Evolutionary conservation across 2,888 invertebrate genomes (phyloP).

Genomic region (Gari tellinella): DNA sequence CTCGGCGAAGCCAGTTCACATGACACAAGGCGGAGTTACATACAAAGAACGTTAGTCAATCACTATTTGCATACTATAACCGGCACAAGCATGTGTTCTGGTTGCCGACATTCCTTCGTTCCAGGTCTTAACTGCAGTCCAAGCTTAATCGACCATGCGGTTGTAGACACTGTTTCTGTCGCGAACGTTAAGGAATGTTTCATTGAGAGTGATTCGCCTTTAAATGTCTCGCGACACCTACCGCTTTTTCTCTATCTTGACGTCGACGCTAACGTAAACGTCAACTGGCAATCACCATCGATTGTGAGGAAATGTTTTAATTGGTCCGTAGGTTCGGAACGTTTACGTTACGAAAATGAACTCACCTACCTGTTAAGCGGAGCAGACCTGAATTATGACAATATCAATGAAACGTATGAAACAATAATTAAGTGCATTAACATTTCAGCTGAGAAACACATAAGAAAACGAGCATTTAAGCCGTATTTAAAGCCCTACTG

Average conservation of each 20-base stretch:
- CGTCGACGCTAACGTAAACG: neutral
- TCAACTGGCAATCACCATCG: neutral
- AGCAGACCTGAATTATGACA: too few species aligned
- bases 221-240: slow-evolving; percentile 2
- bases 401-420: too few species aligned
- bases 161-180: neutral
- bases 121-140: slow-evolving; percentile 1
- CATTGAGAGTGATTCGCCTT: neutral
- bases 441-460: neutral
- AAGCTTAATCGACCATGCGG: neutral
- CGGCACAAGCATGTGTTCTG: slow-evolving; percentile 1
- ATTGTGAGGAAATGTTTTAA: neutral
- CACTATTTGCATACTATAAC: neutral
- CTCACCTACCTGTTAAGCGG: too few species aligned
- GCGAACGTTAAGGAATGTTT: neutral
- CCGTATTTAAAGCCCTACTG: too few species aligned
- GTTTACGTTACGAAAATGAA: too few species aligned
- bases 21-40: too few species aligned
- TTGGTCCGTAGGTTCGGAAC: too few species aligned
- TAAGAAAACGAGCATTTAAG: too few species aligned
- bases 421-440: too few species aligned
- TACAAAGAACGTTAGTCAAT: too few species aligned
- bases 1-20: too few species aligned
- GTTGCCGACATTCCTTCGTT: neutral
- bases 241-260: neutral